Conservation (phyloP, 1,140 invertebrate species). For the Diabrotica undecimpunctata region DNA sequence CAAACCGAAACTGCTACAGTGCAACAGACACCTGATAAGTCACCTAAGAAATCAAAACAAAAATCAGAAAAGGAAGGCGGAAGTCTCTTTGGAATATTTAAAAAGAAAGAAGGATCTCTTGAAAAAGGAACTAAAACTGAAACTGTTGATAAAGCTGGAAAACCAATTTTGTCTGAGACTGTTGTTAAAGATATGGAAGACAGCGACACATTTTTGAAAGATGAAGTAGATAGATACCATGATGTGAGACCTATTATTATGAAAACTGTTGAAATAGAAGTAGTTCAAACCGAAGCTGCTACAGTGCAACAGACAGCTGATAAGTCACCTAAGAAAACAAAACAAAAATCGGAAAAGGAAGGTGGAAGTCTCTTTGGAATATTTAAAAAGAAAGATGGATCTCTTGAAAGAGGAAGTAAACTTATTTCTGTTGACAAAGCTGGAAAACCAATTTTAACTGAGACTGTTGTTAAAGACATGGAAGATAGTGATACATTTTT, state of each 20-base stretch:
- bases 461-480: slow-evolving; percentile 15
- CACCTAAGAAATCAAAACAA: slow-evolving; percentile 6
- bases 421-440: not conserved
- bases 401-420: slow-evolving; percentile 22
- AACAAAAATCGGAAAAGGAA: slow-evolving; percentile 17
- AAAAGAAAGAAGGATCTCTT: slow-evolving; percentile 15
- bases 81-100: slow-evolving; percentile 2
- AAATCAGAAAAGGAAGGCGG: slow-evolving; percentile 1
- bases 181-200: slow-evolving; percentile 17
- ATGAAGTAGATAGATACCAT: slow-evolving; percentile 26
- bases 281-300: not conserved
- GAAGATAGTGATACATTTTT: slow-evolving; percentile 23
- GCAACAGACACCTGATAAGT: not conserved
- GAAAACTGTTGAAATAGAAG: not conserved
- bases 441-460: not conserved
- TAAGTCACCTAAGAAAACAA: slow-evolving; percentile 1
- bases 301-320: not conserved
- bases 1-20: not conserved
- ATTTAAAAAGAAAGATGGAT: slow-evolving; percentile 31
- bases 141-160: not conserved
- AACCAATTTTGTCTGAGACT: not conserved
- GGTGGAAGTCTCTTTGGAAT: slow-evolving; percentile 32
- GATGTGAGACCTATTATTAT: slow-evolving; percentile 19
- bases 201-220: slow-evolving; percentile 20
- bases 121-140: slow-evolving; percentile 5